Evolutionary conservation across 2,888 invertebrate genomes (phyloP).

Genomic region (Athrips mouffetella): DNA sequence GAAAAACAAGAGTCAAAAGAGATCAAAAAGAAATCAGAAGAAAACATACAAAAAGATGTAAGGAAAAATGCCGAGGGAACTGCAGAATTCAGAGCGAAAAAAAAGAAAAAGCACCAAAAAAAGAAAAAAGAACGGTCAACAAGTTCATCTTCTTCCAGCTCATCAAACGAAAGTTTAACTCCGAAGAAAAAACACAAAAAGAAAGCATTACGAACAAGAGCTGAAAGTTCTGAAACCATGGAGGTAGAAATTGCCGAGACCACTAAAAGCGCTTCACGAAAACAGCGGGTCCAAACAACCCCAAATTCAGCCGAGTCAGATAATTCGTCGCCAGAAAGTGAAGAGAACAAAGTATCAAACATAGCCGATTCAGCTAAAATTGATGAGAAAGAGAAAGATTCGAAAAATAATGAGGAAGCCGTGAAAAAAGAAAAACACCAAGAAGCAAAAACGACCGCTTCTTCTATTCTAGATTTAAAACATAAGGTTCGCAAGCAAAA

Average conservation of each 20-base stretch:
- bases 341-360: not conserved
- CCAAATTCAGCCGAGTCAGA: not conserved
- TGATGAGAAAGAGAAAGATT: not conserved
- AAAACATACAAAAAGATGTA: not conserved
- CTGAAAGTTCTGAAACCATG: not conserved
- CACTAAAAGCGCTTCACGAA: too few relatives aligned
- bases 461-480: not conserved
- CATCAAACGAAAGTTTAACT: not conserved
- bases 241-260: too few relatives aligned
- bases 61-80: not conserved
- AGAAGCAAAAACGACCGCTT: not conserved
- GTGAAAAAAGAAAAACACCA: not conserved
- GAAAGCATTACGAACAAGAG: too few relatives aligned
- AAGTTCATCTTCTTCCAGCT: not conserved
- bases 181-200: not conserved
- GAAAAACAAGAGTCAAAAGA: not conserved
- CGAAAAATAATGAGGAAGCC: not conserved
- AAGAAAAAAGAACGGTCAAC: too few relatives aligned
- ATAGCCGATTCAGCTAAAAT: not conserved
- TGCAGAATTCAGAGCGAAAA: not conserved
- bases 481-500: constrained; percentile 29
- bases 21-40: not conserved
- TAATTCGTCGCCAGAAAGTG: not conserved
- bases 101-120: too few relatives aligned
- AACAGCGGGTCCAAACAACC: too few relatives aligned